phyloP scores from a whole-genome alignment of 2,888 invertebrate genomes.

The Ligdia adustata region DNA sequence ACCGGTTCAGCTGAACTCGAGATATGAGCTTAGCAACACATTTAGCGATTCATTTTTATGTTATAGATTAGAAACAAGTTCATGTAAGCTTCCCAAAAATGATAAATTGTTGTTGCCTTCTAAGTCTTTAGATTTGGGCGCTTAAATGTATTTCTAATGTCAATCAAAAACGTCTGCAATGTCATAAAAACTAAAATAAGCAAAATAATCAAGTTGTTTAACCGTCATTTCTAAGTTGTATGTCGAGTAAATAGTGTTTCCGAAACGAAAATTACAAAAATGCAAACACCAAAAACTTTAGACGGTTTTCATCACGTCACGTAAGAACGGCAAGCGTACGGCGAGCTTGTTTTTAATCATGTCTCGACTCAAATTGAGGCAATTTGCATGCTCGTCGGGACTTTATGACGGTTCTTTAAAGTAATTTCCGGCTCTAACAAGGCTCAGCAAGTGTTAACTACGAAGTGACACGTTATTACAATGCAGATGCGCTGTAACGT shows the following conservation, averaged over 20 bases:
- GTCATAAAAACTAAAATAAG: constrained; percentile 5
- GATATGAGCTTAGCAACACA: too few relatives aligned
- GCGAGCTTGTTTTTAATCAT: constrained; percentile 31
- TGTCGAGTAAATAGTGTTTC: constrained; percentile 6
- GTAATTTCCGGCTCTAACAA: constrained; percentile 28
- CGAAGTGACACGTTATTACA: constrained; percentile 30
- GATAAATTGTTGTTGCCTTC: too few relatives aligned
- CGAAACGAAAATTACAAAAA: constrained; percentile 15
- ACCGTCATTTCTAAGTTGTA: constrained; percentile 9
- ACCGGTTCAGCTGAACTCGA: too few relatives aligned
- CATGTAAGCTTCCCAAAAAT: too few relatives aligned
- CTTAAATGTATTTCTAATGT: neutral
- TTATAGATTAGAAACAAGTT: too few relatives aligned
- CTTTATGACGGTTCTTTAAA: constrained; percentile 24
- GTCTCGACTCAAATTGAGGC: constrained; percentile 30
- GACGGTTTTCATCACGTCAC: constrained; percentile 22
- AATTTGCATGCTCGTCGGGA: constrained; percentile 28
- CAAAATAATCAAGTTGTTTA: neutral
- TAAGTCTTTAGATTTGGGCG: too few relatives aligned
- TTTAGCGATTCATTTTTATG: too few relatives aligned
- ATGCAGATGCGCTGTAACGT: constrained; percentile 25
- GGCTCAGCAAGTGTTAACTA: constrained; percentile 18
- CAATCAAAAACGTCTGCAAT: neutral
- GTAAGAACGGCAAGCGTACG: constrained; percentile 20
- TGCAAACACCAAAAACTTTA: constrained; percentile 23